A percentile compares a stretch with the other conserved stretches of the same genome.
Conservation (phyloP, 2,888 invertebrate species). For the Crossocerus cetratus region DNA sequence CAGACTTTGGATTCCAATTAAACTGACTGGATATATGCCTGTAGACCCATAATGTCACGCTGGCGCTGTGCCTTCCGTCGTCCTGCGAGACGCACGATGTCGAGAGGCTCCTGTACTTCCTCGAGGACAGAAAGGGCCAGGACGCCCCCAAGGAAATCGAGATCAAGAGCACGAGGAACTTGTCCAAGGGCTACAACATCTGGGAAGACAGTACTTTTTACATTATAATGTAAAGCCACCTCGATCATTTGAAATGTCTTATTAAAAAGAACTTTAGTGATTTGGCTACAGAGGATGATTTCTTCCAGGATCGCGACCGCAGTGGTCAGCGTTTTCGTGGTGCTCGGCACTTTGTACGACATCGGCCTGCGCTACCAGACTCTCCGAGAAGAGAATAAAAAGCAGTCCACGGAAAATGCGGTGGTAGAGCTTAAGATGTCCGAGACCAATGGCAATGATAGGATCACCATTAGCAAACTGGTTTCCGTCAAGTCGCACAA, state of each 20-base stretch:
- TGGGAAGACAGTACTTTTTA: conserved; percentile 61
- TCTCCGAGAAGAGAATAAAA: conserved; percentile 41
- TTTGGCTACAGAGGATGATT: neutral
- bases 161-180: conserved; percentile 57
- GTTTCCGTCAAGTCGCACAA: conserved; percentile 64
- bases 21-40: too few relatives aligned
- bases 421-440: conserved; percentile 40
- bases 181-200: conserved; percentile 58
- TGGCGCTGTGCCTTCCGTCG: conserved; percentile 78
- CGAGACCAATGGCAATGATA: conserved; percentile 19
- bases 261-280: neutral
- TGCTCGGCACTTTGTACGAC: conserved; percentile 78
- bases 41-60: conserved; percentile 47
- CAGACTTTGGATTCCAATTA: neutral
- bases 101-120: conserved; percentile 78
- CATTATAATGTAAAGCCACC: conserved; percentile 60
- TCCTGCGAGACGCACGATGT: conserved; percentile 77
- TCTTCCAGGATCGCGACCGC: conserved; percentile 57
- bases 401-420: conserved; percentile 25
- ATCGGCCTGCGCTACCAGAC: conserved; percentile 64
- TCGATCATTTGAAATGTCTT: neutral
- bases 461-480: conserved; percentile 59
- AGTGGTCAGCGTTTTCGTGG: conserved; percentile 71
- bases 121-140: conserved; percentile 76
- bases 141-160: conserved; percentile 71